Base-by-base conservation (phyloP, 1,140 invertebrate genomes). In the Sycophila sp. region DNA sequence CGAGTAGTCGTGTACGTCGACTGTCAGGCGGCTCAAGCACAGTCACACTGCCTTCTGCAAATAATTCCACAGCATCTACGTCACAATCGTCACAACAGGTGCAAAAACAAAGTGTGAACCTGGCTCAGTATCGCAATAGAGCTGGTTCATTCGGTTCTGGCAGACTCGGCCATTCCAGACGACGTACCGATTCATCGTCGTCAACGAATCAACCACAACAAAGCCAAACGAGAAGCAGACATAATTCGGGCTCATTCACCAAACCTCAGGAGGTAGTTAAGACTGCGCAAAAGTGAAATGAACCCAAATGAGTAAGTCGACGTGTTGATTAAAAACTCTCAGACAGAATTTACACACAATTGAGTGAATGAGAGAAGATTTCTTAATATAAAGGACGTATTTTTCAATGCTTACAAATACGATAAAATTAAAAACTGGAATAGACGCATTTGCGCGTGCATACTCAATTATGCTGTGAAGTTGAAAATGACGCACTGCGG, bases 141-240 rank as follows among this genome's bases (percentile, higher is more conserved):
- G 76, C 83, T 0, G 81, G 75, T 24, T 86, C 85, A 2, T 85
- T 85, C 47, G 85, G 85, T 10, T 85, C 83, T 7, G 81, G 83
- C 8, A 82, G 81, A 69, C 28, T 77, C n/a, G 65, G 73, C 6
- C 71, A 77, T 75, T 72, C 68, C 28, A 78, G 74, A 58, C 63
- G 78, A 64, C 59, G 77, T 34, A 78, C 76, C 34, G 55, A 80
- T 2, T 58, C 63, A 1, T 51, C 71, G n/a, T 75, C 75, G 11
- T 78, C 72, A 8, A 11, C 58, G 26, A 69, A 10, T 55, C 67
- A 62, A 13, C 58, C 19, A 4, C 67, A 69, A 17, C 66, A 60
- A 38, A 76, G 75, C 4, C 77, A 75, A 49, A 53, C 77, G 10
- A 75, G 75, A 65, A 81, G 68, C 28, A 76, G 76, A 60, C 79